Percentiles rank a stretch among this genome's conserved stretches.
Evolutionary conservation across 2,113 vertebrate species (phyloP).

Genomic region (Nerophis ophidion): DNA sequence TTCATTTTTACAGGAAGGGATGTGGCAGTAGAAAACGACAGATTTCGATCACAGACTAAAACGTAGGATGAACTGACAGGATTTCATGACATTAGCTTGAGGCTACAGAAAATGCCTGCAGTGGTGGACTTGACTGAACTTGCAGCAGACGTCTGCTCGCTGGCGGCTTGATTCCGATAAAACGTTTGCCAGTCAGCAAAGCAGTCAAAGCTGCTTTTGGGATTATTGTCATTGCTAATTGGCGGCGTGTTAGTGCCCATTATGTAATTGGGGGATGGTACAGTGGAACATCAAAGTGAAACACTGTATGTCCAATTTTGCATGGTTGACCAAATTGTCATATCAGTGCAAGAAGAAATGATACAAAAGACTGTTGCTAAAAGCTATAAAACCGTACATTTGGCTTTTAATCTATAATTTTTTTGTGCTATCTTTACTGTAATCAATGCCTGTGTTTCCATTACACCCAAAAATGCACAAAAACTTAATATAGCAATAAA

Average conservation of each 20-base stretch:
- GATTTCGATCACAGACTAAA: constrained; percentile 1
- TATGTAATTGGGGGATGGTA: constrained; percentile 16
- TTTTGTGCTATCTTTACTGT: too few species aligned
- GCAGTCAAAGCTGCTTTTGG: constrained; percentile 51
- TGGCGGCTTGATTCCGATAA: constrained; percentile 23
- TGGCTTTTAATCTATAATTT: too few species aligned
- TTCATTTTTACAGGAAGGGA: neutral
- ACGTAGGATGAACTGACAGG: neutral
- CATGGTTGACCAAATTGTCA: neutral
- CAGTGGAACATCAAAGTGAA: neutral
- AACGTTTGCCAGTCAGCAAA: constrained; percentile 53
- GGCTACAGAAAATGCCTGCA: constrained; percentile 27
- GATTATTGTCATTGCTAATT: constrained; percentile 55
- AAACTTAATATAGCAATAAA: too few species aligned
- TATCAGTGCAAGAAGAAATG: neutral
- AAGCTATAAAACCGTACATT: too few species aligned
- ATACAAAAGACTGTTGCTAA: too few species aligned
- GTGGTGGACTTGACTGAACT: constrained; percentile 26
- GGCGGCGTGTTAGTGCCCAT: constrained; percentile 28
- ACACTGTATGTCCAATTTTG: neutral
- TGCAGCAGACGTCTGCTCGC: constrained; percentile 11
- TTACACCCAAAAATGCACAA: too few species aligned
- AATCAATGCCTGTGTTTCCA: too few species aligned
- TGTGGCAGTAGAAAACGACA: neutral
- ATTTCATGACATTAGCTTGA: constrained; percentile 32